These are phyloP conservation scores for Plebejus melissa DNA, from an alignment of 2,888 invertebrate species.

Conservation along the genomic window DNA sequence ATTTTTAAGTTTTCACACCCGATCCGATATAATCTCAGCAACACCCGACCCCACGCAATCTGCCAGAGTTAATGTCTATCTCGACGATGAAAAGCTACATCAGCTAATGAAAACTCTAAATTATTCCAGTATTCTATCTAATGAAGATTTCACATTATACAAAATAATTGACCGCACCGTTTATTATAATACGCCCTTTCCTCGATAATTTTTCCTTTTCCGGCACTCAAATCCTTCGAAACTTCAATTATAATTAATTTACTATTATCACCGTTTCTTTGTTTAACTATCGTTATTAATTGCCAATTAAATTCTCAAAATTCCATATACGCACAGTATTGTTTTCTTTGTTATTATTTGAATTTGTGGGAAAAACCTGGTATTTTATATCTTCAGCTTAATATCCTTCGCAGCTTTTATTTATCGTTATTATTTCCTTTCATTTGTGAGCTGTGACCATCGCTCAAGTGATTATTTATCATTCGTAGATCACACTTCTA, in stretches of 20 bases:
- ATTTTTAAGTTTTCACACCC: slow-evolving; percentile 4
- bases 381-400: not conserved
- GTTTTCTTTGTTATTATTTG: not conserved
- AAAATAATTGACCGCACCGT: not conserved
- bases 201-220: no score
- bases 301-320: no score
- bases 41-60: not conserved
- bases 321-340: no score
- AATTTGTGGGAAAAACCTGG: not conserved
- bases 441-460: not conserved
- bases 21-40: not conserved
- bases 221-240: no score
- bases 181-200: no score
- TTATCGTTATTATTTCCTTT: not conserved
- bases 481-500: slow-evolving; percentile 16
- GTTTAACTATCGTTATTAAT: no score
- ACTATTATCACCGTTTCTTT: no score
- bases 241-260: no score
- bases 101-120: slow-evolving; percentile 8
- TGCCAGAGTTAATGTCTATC: not conserved
- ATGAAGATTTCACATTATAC: not conserved
- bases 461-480: slow-evolving; percentile 16
- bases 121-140: not conserved
- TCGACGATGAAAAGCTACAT: slow-evolving; percentile 1
- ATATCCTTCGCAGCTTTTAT: not conserved